Percentiles rank a stretch among this genome's conserved stretches.
Evolutionary conservation across 2,797 vertebrate genomes (phyloP).

Genomic region (Microctenopoma steveboyesi): DNA sequence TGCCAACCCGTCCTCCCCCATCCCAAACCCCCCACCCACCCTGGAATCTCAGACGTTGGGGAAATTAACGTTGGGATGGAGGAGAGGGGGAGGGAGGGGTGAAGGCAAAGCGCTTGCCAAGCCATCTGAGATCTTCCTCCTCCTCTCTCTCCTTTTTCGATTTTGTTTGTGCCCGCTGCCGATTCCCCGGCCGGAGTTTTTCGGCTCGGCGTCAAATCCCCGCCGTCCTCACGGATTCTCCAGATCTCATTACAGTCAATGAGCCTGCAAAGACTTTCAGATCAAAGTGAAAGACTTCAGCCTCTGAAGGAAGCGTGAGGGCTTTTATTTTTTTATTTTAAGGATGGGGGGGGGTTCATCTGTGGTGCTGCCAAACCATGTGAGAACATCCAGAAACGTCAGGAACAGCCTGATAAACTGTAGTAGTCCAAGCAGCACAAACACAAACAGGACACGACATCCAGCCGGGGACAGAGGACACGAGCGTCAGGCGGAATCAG

Average conservation of each 20-base stretch:
- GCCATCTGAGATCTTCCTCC: slow-evolving; percentile 81
- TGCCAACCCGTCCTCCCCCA: slow-evolving; percentile 61
- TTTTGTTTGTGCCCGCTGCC: slow-evolving; percentile 80
- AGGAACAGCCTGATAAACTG: slow-evolving; percentile 38
- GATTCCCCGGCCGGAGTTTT: slow-evolving; percentile 80
- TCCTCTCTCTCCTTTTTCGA: slow-evolving; percentile 71
- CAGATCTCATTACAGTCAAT: slow-evolving; percentile 85
- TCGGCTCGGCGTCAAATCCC: slow-evolving; percentile 81
- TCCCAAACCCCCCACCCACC: slow-evolving; percentile 53
- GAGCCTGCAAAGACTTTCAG: slow-evolving; percentile 83
- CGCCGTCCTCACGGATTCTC: slow-evolving; percentile 82
- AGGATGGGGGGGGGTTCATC: background rate
- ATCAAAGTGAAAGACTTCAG: slow-evolving; percentile 83
- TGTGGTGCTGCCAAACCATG: slow-evolving; percentile 54
- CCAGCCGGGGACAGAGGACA: no score
- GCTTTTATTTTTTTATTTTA: slow-evolving; percentile 30
- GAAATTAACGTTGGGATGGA: slow-evolving; percentile 82
- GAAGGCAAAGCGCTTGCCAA: slow-evolving; percentile 80
- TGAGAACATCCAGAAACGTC: slow-evolving; percentile 63
- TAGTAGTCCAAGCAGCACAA: background rate
- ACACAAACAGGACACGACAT: no score
- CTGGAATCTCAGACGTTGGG: slow-evolving; percentile 82
- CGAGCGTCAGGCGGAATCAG: no score
- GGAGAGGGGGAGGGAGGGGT: slow-evolving; percentile 56
- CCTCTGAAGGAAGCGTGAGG: slow-evolving; percentile 61